Evolutionary conservation across 1,140 invertebrate species (phyloP), one percentile per base, ranked within the genome.

Genomic region (Dendroctonus ponderosae): DNA sequence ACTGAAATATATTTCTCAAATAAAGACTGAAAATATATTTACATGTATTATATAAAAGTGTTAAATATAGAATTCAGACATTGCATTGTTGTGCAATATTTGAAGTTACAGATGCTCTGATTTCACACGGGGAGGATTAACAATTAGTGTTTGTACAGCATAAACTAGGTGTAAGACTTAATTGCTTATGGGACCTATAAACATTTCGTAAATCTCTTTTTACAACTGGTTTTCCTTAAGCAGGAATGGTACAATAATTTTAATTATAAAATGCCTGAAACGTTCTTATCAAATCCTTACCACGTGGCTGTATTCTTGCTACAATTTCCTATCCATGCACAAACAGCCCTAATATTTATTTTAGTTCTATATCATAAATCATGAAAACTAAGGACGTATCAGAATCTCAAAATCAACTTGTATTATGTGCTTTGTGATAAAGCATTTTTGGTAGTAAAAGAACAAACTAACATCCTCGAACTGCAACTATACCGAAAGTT

Each of bases 341-440:
- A 52, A 52, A 52, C 50, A 52, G 50, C 26, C 5, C 15, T 26
- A 26, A 26, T 38, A 14, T 39, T 11, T 37, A 49, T 60, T 60
- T 60, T 49, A 49, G 26, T 11, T 49, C 7, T 52, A 42, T 14
- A 51, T 52, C 60, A 15, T 62, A 62, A 62, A 62, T 62, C 59
- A 61, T 15, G 6, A 52, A 39, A 52, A 14, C 38, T 5, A 38
- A 26, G 12, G 43, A 62, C 48, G 6, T 42, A 26, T 2, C 11
- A 9, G 60, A 42, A 62, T 62, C 39, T 52, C 40, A 51, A 61
- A 50, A 61, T 15, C 38, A 51, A 51, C 59, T 50, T 51, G 50
- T 7, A 44, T 63, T 66, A 56, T 66, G 14, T 66, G 37, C 46
- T 43, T 66, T 49, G n/a, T 61, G 65, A 67, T 67, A 61, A 67